Conservation (phyloP, 2,113 vertebrate genomes). For the Enhydra lutris region DNA sequence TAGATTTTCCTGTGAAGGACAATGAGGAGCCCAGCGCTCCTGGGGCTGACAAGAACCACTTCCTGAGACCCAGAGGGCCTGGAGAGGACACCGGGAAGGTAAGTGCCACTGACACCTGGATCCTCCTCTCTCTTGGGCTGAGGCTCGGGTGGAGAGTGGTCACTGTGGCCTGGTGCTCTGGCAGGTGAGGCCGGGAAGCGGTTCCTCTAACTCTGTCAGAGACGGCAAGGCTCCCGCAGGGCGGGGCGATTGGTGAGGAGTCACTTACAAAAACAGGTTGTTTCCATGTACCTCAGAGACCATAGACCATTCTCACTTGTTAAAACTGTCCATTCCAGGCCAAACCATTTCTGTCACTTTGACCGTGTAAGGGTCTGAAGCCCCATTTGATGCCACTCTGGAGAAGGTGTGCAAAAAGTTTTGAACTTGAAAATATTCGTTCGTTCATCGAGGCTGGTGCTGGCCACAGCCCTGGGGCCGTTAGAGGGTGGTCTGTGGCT, state of each 20-base stretch:
- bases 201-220: background rate
- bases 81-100: constrained; percentile 28
- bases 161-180: rapidly evolving
- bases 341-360: background rate
- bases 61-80: constrained; percentile 3
- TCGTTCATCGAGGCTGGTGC: background rate
- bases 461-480: background rate
- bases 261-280: background rate
- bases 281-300: background rate
- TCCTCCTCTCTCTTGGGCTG: background rate
- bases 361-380: background rate
- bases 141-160: background rate
- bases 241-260: background rate
- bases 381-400: background rate
- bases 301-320: background rate
- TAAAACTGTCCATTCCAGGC: background rate
- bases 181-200: rapidly evolving
- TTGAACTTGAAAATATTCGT: background rate
- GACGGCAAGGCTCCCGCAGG: background rate
- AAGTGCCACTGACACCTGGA: background rate
- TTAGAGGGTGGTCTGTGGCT: background rate
- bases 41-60: constrained; percentile 40
- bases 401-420: background rate
- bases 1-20: constrained; percentile 53
- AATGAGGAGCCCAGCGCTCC: background rate